Evolutionary conservation across 2,113 vertebrate species (phyloP), one percentile per base, ranked within the genome.

Genomic region (Leiothrix lutea): DNA sequence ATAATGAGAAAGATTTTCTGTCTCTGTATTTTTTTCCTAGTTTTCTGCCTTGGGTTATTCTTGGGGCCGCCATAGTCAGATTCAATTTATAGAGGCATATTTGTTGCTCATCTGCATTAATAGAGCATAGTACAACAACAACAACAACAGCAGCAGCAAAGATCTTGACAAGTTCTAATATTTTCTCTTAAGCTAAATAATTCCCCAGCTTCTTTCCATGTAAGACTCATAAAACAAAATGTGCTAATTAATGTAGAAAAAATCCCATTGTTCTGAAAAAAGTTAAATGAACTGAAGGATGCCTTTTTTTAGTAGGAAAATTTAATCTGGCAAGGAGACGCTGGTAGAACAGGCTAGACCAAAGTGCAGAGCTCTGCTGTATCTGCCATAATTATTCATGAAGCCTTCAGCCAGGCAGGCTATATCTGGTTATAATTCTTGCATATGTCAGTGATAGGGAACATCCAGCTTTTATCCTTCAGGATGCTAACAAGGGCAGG

Each of bases 1-100:
- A 96, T 96, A 97, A 97, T 95, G 95, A 97, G 97, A 96, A 85
- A 96, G 47, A 87, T 96, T 97, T 95, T 92, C 92, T 81, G 56
- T 82, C 89, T 97, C 82, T 85, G 13, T 89, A 21, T 88, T 83
- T 92, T 62, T 42, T 8, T 1, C 77, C 62, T 48, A 38, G 79
- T 95, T 97, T 97, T 91, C 78, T 67, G 97, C 97, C 94, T 95
- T 96, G 60, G 96, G 96, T 97, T 97, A 97, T 97, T 96, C 97
- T 97, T 89, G 72, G 86, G 95, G 93, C 94, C 6, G 12, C 74
- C 70, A 88, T 51, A 95, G 92, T 97, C 94, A 96, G 83, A 95
- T 94, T 93, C 95, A 95, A 97, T 97, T 98, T 97, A 94, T 80
- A 84, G 91, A 95, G 90, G 66, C 92, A 64, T 92, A 94, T 95